These are phyloP conservation scores for Drosophila imparisetae DNA, from an alignment of 2,888 invertebrate genomes.

Conservation along the genomic window DNA sequence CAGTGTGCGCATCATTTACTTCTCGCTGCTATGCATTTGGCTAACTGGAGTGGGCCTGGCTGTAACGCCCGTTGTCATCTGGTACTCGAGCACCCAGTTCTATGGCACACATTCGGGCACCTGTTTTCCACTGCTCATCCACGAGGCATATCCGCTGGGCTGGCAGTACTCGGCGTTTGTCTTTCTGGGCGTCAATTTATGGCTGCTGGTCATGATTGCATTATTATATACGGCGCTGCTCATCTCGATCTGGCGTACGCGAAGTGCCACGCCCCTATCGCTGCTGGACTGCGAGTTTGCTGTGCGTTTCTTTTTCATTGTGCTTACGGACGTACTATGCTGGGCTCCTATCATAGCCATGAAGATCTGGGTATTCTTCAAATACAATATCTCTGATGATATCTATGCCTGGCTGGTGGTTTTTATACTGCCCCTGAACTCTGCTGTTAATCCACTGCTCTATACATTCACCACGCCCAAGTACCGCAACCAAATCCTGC, in stretches of 20 bases:
- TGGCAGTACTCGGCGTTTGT: slow-evolving; percentile 91
- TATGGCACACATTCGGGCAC: slow-evolving; percentile 88
- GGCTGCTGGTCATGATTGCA: slow-evolving; percentile 87
- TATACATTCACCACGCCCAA: slow-evolving; percentile 89
- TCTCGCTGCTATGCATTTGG: slow-evolving; percentile 87
- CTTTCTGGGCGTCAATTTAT: slow-evolving; percentile 88
- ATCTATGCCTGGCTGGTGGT: slow-evolving; percentile 88
- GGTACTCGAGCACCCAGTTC: slow-evolving; percentile 87
- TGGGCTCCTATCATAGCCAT: slow-evolving; percentile 89
- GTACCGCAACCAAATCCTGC: slow-evolving; percentile 86
- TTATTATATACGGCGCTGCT: slow-evolving; percentile 88
- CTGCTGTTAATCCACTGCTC: slow-evolving; percentile 88
- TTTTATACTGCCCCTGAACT: slow-evolving; percentile 89
- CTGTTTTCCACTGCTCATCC: slow-evolving; percentile 90
- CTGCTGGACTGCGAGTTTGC: slow-evolving; percentile 88
- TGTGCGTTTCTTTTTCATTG: slow-evolving; percentile 88
- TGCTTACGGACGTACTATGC: slow-evolving; percentile 89
- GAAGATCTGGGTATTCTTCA: slow-evolving; percentile 87
- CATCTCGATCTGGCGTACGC: slow-evolving; percentile 87
- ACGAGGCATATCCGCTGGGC: slow-evolving; percentile 88
- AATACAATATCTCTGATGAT: slow-evolving; percentile 86
- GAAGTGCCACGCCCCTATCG: slow-evolving; percentile 87
- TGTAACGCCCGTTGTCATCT: slow-evolving; percentile 87
- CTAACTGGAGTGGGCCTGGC: slow-evolving; percentile 87
- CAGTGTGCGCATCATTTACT: slow-evolving; percentile 86